phyloP scores from a whole-genome alignment of 2,888 invertebrate genomes.

The Limnephilus auricula region DNA sequence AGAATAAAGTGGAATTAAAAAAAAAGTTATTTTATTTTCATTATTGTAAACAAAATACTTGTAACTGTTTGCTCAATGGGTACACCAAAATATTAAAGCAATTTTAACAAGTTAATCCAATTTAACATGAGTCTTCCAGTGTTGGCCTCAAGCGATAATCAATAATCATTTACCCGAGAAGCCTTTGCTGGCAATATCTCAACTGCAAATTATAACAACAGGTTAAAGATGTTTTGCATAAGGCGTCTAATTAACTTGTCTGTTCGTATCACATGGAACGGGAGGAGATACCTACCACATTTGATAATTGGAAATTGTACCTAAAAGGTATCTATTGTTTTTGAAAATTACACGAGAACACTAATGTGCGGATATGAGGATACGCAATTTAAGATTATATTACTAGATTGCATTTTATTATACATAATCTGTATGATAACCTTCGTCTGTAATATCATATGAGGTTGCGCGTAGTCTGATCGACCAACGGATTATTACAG shows the following conservation, averaged over 20 bases:
- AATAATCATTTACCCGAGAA: background rate
- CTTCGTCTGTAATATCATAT: too few relatives aligned
- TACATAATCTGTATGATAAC: too few relatives aligned
- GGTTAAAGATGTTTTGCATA: background rate
- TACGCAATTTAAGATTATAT: background rate
- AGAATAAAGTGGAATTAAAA: too few relatives aligned
- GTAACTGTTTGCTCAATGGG: background rate
- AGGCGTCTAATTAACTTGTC: slow-evolving; percentile 7
- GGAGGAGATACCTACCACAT: background rate
- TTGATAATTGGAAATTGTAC: background rate
- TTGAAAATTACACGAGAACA: background rate
- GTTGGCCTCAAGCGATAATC: background rate
- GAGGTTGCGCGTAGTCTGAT: too few relatives aligned
- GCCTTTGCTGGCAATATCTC: background rate
- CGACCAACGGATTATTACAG: too few relatives aligned
- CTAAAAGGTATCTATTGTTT: background rate
- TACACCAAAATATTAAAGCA: background rate
- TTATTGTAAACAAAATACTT: too few relatives aligned
- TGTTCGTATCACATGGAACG: background rate
- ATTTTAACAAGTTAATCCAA: background rate
- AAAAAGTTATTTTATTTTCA: too few relatives aligned
- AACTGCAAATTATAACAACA: background rate
- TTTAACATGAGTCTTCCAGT: background rate
- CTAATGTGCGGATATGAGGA: background rate
- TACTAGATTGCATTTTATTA: background rate